Base-by-base conservation (phyloP, 2,888 invertebrate genomes). In the Athalia cordata region DNA sequence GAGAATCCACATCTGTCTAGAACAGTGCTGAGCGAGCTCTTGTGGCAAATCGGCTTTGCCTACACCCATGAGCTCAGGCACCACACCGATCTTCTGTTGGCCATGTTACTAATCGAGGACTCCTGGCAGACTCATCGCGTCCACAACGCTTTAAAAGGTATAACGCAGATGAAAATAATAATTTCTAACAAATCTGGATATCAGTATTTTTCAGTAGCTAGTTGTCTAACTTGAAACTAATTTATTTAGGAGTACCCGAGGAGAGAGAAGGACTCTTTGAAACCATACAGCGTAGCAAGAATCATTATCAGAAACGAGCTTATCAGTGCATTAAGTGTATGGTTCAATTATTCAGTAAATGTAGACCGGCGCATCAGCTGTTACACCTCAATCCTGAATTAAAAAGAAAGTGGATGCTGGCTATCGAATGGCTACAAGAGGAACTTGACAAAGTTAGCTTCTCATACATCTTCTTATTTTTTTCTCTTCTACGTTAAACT, bases 271-370 rank as follows among this genome's bases (percentile, higher is more conserved):
- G 98, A 0, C 92, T 99, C 77, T 93, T 99, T 85, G 98, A 99
- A 88, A 98, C 97, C 78, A 97, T 98, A 87, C 94, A 95, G 84
- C 94, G 97, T 80, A 96, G 97, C 79, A 98, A 98, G 91, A 96
- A 95, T 82, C 97, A 98, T 91, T 98, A 98, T 91, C 98, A 98
- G 91, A 98, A 98, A 91, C 93, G 98, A 82, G 97, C 98, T 81
- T 99, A 99, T 92, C 97, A 98, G 91, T 98, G 98, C 91, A 97
- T 99, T 81, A 99, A 99, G 92, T 96, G 97, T 89, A 93, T 99
- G 92, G 98, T 98, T 81, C 94, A 95, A 84, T 93, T 98, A 82
- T 97, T 98, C 92, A 94, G 95, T 85, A 95, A 96, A 90, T 97
- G 97, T 90, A 94, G 94, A 78, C 93, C 94, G 80, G 97, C 97